Conservation (phyloP, 2,113 vertebrate genomes). For the Accipiter cooperii region DNA sequence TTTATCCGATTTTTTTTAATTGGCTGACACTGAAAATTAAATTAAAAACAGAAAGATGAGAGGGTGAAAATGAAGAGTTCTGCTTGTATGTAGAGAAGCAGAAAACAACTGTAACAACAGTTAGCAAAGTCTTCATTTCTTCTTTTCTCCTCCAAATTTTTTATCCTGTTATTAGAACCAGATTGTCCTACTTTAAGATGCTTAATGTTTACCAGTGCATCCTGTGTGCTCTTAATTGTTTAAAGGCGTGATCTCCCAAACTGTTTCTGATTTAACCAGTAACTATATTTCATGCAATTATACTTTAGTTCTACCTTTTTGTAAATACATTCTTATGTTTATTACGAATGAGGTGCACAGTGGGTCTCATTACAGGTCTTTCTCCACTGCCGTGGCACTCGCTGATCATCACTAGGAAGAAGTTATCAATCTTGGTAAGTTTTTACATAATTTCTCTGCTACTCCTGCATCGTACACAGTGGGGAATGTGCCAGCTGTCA, state of each 20-base stretch:
- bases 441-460: neutral
- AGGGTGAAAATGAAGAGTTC: neutral
- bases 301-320: neutral
- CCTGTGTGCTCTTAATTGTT: neutral
- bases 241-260: neutral
- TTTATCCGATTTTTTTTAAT: neutral
- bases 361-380: neutral
- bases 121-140: neutral
- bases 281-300: neutral
- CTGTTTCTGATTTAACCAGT: neutral
- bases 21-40: neutral
- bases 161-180: neutral
- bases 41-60: neutral
- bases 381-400: neutral
- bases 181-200: neutral
- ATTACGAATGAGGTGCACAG: accelerated
- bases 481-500: neutral
- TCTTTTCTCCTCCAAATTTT: neutral
- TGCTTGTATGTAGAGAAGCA: neutral
- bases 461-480: accelerated
- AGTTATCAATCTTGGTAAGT: neutral
- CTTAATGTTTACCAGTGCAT: neutral
- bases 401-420: neutral
- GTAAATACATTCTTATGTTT: accelerated
- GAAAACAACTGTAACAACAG: neutral